Conservation (phyloP, 1,140 invertebrate species). For the Listronotus oregonensis region DNA sequence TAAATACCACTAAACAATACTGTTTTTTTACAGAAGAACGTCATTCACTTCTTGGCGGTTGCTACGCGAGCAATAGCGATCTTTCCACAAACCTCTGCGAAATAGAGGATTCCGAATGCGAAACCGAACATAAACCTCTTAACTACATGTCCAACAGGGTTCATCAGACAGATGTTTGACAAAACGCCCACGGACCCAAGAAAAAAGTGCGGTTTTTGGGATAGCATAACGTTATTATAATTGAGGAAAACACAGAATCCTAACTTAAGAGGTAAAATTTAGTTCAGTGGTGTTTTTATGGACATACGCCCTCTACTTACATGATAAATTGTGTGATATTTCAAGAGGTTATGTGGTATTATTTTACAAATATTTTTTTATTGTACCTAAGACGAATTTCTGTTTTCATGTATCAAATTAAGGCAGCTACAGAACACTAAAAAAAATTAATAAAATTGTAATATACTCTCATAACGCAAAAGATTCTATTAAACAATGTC, state of each 20-base stretch:
- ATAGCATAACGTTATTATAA: constrained; percentile 43
- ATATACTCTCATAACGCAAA: no score
- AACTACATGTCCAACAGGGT: constrained; percentile 59
- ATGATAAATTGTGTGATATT: no score
- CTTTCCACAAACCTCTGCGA: constrained; percentile 87
- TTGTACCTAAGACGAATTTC: no score
- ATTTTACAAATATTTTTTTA: no score
- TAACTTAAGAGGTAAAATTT: background rate
- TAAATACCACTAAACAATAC: constrained; percentile 6
- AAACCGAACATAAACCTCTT: constrained; percentile 64
- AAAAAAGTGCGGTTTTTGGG: constrained; percentile 43
- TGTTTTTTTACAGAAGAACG: constrained; percentile 65
- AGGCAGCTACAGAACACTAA: no score
- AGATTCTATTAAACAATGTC: no score
- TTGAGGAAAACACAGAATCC: constrained; percentile 12
- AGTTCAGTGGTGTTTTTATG: no score
- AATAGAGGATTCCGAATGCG: constrained; percentile 88
- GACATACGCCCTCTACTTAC: no score
- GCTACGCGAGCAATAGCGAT: constrained; percentile 79
- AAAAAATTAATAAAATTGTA: no score
- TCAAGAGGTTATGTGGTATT: no score
- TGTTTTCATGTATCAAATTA: no score
- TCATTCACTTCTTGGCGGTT: constrained; percentile 71
- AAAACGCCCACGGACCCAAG: constrained; percentile 35
- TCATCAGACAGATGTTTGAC: constrained; percentile 67